Evolutionary conservation across 2,888 invertebrate genomes (phyloP).

Genomic region (Scaptomyza polygonia): DNA sequence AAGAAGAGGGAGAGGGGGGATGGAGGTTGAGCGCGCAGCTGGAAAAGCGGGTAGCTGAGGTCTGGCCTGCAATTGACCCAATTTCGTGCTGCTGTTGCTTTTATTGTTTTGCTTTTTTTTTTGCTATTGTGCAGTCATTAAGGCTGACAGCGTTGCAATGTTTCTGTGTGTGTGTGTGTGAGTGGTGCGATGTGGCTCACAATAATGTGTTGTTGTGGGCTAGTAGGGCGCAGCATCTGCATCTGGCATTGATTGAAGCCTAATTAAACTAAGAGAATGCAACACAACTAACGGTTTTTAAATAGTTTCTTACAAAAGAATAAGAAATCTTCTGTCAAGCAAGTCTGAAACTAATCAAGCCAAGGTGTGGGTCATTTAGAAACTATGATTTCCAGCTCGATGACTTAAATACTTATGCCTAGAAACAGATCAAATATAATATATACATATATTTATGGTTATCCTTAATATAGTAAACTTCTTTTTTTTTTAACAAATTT

Average conservation of each 20-base stretch:
- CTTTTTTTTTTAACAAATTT: too few species aligned
- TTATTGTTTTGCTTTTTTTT: conserved; percentile 15
- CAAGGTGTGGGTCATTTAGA: conserved; percentile 17
- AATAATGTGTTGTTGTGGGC: conserved; percentile 30
- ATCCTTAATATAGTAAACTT: too few species aligned
- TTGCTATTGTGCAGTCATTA: conserved; percentile 54
- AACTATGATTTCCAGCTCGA: neutral
- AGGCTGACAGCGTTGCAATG: conserved; percentile 43
- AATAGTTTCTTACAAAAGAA: neutral
- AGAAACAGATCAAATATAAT: too few species aligned
- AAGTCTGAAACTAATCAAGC: neutral
- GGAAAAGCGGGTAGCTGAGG: conserved; percentile 9
- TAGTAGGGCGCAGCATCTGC: conserved; percentile 52
- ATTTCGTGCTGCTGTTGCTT: conserved; percentile 32
- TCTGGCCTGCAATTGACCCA: conserved; percentile 61
- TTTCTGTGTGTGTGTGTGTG: conserved; percentile 3
- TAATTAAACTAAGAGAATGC: conserved; percentile 54
- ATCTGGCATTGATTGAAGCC: conserved; percentile 75
- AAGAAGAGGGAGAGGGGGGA: neutral
- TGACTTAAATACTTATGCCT: neutral
- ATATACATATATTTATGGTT: too few species aligned
- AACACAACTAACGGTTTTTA: conserved; percentile 45
- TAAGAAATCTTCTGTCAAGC: neutral
- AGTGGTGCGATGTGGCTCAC: conserved; percentile 4
- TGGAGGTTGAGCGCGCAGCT: too few species aligned